Base-by-base conservation (phyloP, 2,797 vertebrate genomes). In the Ispidina lecontei region DNA sequence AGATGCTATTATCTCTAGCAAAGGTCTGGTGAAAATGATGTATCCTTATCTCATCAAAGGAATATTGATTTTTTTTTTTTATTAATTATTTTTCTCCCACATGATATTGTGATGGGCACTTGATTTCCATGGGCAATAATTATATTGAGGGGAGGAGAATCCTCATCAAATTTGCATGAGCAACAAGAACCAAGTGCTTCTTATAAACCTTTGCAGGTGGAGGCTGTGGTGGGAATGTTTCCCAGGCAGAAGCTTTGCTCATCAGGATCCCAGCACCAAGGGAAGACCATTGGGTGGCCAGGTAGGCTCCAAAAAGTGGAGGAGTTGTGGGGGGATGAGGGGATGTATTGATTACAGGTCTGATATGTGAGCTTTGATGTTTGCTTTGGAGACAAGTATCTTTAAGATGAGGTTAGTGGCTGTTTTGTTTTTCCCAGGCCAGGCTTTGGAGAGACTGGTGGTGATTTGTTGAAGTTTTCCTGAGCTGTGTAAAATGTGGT, bases 251-350 rank as follows among this genome's bases (percentile, higher is more conserved):
- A 4, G 14, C 2, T 47, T 9, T 5, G 3, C 20, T 31, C 3
- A 2, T 7, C 2, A 6, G 19, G 21, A 7, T 11, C 31, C 16
- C 16, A 12, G 12, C 2, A 0, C 1, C 0, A 8, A 64, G 19
- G 4, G 14, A 51, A 33, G 8, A 15, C 10, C 31, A 0, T 5
- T 1, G 1, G 3, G 4, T 4, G 44, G 4, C 3, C 43, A 84
- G 81, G 86, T 55, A 55, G 15, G 67, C 5, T 69, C 39, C n/a
- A 8, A 13, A 41, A 25, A 13, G 2, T 2, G 14, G 16, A 6
- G 18, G 6, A 12, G 8, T 14, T 1, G 37, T 10, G 12, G 21
- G 21, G 3, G n/a, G 4, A 4, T 4, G 16, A 2, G 7, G 13
- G 14, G 7, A 8, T 16, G 12, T 5, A 5, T 1, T 6, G 23